Base-by-base conservation (phyloP, 1,140 invertebrate species). In the Trichoplusia ni region DNA sequence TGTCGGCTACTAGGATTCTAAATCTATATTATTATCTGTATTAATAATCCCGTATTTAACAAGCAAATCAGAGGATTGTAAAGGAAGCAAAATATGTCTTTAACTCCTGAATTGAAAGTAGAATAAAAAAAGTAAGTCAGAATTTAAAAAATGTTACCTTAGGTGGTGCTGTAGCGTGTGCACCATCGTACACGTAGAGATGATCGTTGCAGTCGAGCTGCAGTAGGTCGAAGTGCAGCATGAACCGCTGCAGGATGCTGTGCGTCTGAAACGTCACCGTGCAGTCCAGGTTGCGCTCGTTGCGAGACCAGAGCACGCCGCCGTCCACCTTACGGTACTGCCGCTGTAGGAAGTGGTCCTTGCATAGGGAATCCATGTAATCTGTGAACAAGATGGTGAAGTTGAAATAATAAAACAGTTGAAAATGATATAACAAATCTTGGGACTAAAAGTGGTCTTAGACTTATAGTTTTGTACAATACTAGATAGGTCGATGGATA, bases 201-300 rank as follows among this genome's bases (percentile, higher is more conserved):
- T 98, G 96, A 90, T 98, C 97, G 81, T 98, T 97, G 92, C 97
- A 98, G 91, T 98, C 97, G 53, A 98, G 92, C 73, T 94, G 93
- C 67, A 95, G 91, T 68, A 95, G 91, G 71, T 93, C 92, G 89
- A 98, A 98, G 69, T 97, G 93, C 64, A 98, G 93, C 96, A 98
- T 98, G 88, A 98, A 98, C 69, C 95, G 92, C 90, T 98, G 97
- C 66, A 98, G 92, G 66, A 98, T 96, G 75, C 96, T 97, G 90
- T 98, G 96, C 63, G 97, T 98, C 89, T 97, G 97, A 85, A 98
- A 98, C 33, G 96, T 98, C 79, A 98, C 95, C 64, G 95, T 94
- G 91, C 97, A 98, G 90, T 98, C 95, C 65, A 98, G 91, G 83
- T 98, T 96, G 54, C 95, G 91, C 89, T 98, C 97, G 84, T 97